phyloP scores from a whole-genome alignment of 2,888 invertebrate species.

The Rhagonycha lutea region DNA sequence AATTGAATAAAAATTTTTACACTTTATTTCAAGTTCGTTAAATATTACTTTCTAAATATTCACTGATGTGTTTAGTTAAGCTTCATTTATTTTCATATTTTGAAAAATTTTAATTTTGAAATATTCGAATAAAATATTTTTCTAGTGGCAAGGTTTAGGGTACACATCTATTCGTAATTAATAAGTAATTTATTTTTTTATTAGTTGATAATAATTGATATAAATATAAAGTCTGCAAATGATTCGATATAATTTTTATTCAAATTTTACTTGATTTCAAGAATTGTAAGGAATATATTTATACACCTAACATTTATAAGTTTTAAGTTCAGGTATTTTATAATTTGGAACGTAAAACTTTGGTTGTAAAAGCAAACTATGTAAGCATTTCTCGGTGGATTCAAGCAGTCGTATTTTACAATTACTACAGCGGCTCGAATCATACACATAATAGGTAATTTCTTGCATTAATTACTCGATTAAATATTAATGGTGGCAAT shows the following conservation, averaged over 20 bases:
- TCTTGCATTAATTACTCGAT: slow-evolving; percentile 60
- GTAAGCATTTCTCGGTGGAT: slow-evolving; percentile 29
- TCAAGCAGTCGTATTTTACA: slow-evolving; percentile 54
- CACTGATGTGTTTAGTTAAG: neutral
- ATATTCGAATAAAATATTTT: neutral
- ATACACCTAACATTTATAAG: neutral
- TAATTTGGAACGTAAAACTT: neutral
- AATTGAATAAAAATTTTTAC: slow-evolving; percentile 13
- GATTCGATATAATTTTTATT: neutral
- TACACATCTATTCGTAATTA: too few relatives aligned
- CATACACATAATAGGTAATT: slow-evolving; percentile 60
- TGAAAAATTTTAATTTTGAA: neutral
- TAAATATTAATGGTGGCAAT: slow-evolving; percentile 58
- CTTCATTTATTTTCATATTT: neutral
- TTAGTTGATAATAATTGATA: too few relatives aligned
- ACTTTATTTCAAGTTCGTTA: slow-evolving; percentile 5
- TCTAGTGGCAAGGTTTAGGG: too few relatives aligned
- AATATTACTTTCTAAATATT: neutral
- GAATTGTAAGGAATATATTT: too few relatives aligned
- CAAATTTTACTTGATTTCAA: neutral
- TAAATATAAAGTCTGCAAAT: too few relatives aligned
- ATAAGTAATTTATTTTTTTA: too few relatives aligned
- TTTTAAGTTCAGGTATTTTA: neutral
- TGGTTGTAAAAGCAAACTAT: slow-evolving; percentile 14
- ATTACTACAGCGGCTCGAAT: slow-evolving; percentile 57